A percentile compares a stretch with the other conserved stretches of the same genome.
These are phyloP conservation scores for Spilogale gracilis DNA, from an alignment of 2,113 vertebrate genomes.

Conservation along the genomic window DNA sequence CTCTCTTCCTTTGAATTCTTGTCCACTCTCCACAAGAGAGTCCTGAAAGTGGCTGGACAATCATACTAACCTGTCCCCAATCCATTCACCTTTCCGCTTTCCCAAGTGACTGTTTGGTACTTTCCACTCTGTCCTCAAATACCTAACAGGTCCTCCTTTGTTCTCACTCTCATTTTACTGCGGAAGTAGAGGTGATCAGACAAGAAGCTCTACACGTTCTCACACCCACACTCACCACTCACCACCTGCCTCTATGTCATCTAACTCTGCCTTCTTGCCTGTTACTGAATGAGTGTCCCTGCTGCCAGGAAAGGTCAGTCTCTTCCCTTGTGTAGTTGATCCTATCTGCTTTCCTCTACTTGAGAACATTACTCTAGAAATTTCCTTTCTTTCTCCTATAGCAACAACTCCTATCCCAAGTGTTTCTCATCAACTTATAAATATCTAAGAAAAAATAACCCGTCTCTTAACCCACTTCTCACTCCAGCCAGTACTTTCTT, in stretches of 20 bases:
- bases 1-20: slow-evolving; percentile 14
- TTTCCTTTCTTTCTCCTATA: not conserved
- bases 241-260: not conserved
- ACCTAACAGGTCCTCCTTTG: not conserved
- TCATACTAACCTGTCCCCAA: not conserved
- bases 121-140: not conserved
- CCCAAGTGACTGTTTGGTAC: not conserved
- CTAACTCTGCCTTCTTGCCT: not conserved
- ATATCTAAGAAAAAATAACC: not conserved
- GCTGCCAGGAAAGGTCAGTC: not conserved
- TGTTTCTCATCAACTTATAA: not conserved
- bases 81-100: not conserved
- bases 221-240: too few relatives aligned
- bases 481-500: not conserved
- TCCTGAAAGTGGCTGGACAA: slow-evolving; percentile 48
- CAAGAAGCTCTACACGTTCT: not conserved
- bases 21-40: slow-evolving; percentile 64
- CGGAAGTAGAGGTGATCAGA: not conserved
- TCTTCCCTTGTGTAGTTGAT: not conserved
- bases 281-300: not conserved
- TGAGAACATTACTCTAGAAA: not conserved
- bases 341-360: not conserved
- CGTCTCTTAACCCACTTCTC: not conserved
- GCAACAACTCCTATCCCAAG: not conserved
- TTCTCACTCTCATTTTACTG: not conserved